phyloP scores from a whole-genome alignment of 1,140 invertebrate species.

The Drosophila ananassae region DNA sequence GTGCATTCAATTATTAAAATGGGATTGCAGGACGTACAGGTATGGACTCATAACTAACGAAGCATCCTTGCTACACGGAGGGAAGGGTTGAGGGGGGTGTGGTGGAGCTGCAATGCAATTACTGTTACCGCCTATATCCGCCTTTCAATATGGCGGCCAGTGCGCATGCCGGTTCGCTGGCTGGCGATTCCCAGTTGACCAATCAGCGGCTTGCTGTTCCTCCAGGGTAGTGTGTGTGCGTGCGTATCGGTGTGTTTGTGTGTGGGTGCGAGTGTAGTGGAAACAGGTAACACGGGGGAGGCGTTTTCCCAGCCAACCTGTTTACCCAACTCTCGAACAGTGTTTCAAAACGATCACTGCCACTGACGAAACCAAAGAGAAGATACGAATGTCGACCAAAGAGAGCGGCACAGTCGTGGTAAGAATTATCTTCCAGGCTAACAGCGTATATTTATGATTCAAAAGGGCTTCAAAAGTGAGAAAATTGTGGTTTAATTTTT shows the following conservation, averaged over 20 bases:
- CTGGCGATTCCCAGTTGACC: conserved; percentile 35
- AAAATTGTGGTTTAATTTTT: too few relatives aligned
- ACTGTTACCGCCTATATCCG: conserved; percentile 26
- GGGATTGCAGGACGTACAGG: conserved; percentile 24
- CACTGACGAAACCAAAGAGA: not conserved
- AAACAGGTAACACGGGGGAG: conserved; percentile 68
- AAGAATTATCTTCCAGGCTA: too few relatives aligned
- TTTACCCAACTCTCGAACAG: conserved; percentile 58
- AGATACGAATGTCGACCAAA: not conserved
- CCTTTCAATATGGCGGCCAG: conserved; percentile 74
- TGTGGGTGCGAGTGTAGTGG: conserved; percentile 9
- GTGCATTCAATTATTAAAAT: conserved; percentile 31
- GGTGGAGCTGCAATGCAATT: conserved; percentile 34
- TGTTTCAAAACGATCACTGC: conserved; percentile 13
- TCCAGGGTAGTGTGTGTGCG: conserved; percentile 8
- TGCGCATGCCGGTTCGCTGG: conserved; percentile 64
- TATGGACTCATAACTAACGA: conserved; percentile 7
- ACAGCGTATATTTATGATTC: too few relatives aligned
- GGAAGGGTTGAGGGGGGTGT: not conserved
- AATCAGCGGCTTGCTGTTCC: conserved; percentile 67
- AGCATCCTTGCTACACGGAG: conserved; percentile 27
- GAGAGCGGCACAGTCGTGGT: not conserved
- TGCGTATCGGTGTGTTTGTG: not conserved
- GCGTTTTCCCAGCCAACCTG: conserved; percentile 64
- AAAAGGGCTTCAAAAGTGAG: not conserved